Evolutionary conservation across 1,140 invertebrate genomes (phyloP).

Genomic region (Diorhabda elongata): DNA sequence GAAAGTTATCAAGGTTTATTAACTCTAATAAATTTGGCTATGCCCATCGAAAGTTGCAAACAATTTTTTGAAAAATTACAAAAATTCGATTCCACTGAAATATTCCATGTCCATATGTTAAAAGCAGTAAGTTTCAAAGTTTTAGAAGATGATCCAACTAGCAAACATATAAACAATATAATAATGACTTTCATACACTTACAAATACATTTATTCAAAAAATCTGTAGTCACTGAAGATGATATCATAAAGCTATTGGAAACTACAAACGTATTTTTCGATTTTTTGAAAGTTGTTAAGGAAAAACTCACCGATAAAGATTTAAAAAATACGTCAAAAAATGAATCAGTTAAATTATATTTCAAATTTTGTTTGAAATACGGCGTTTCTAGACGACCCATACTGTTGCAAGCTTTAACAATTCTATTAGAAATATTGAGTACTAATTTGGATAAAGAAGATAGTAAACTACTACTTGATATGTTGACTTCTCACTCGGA

Average conservation of each 20-base stretch:
- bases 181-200: conserved; percentile 43
- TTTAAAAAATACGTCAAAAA: conserved; percentile 51
- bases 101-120: conserved; percentile 54
- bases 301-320: conserved; percentile 43
- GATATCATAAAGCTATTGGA: conserved; percentile 41
- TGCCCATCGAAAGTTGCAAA: conserved; percentile 53
- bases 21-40: conserved; percentile 53
- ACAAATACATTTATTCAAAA: conserved; percentile 46
- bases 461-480: conserved; percentile 59
- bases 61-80: conserved; percentile 54
- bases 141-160: conserved; percentile 21
- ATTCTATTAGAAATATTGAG: conserved; percentile 53
- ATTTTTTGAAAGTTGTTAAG: conserved; percentile 40
- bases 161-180: conserved; percentile 30
- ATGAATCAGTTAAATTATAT: conserved; percentile 61
- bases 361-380: conserved; percentile 61
- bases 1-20: conserved; percentile 51
- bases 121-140: conserved; percentile 54
- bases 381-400: conserved; percentile 53
- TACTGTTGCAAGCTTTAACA: conserved; percentile 55
- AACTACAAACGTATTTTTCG: conserved; percentile 47
- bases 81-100: conserved; percentile 56
- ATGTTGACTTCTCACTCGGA: conserved; percentile 73
- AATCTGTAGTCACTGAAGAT: conserved; percentile 30
- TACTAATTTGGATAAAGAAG: conserved; percentile 45